Evolutionary conservation across 2,888 invertebrate species (phyloP), one percentile per base, ranked within the genome.

Genomic region (Drosophila basisetae): DNA sequence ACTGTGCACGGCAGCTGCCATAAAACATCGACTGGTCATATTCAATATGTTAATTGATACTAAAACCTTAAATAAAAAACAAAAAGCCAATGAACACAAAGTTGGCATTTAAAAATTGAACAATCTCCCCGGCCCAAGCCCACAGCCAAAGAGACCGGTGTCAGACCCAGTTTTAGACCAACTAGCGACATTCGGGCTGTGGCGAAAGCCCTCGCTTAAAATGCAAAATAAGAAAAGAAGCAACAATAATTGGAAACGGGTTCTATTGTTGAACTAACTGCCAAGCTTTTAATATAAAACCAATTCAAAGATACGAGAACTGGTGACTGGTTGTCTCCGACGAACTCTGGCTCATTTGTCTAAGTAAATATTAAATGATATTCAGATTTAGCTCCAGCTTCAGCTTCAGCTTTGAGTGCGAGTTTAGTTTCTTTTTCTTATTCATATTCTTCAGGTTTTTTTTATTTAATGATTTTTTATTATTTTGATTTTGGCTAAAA

Each of bases 291-390:
- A 68, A 64, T 59, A 67, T 53, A 65, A 81, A 62, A 47, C 56
- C 78, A 50, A 83, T 77, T 60, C 78, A 35, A 76, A 87, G 81
- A 87, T 82, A 67, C 87, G 89, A 72, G 68, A 62, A 68, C 69
- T 87, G 87, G 81, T 86, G 89, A 90, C 89, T 89, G 79, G 83
- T 81, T 90, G 89, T 90, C 89, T 89, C 82, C 74, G 78, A 66
- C 77, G 78, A 71, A 66, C 60, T 69, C 75, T 84, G 77, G 69
- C 78, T 82, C 76, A 89, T 88, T 86, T 89, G 77, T 84, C 79
- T 76, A 76, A 74, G 73, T 75, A 76, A 84, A 80, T 78, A 73
- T 67, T 56, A 82, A 80, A 67, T 62, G 50, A 75, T 70, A 70
- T 62, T 64, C 56, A 49, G 52, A 43, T 25, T 47, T 47, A 2